Evolutionary conservation across 2,113 vertebrate species (phyloP).

Genomic region (Hippocampus comes): DNA sequence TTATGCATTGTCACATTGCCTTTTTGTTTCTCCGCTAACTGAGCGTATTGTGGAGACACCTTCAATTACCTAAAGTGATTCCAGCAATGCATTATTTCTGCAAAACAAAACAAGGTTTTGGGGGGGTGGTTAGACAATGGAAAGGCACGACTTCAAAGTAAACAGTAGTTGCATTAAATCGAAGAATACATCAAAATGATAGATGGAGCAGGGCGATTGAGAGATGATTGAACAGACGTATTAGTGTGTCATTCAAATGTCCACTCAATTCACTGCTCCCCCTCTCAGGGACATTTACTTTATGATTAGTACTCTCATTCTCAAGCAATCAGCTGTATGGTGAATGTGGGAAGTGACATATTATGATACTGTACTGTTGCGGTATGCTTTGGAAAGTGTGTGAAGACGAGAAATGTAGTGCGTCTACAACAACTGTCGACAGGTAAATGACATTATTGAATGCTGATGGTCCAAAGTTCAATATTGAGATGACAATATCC

Average conservation of each 20-base stretch:
- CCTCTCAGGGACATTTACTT: slow-evolving; percentile 33
- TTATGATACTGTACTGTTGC: neutral
- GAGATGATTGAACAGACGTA: slow-evolving; percentile 27
- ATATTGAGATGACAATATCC: too few species aligned
- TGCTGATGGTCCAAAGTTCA: too few species aligned
- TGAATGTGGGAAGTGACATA: neutral
- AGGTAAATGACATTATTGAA: too few species aligned
- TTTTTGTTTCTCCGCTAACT: slow-evolving; percentile 1
- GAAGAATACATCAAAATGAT: too few species aligned
- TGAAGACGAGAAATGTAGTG: too few species aligned
- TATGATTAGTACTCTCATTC: slow-evolving; percentile 51
- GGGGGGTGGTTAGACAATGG: neutral
- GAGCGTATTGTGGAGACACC: slow-evolving; percentile 7
- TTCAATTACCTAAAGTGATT: slow-evolving; percentile 20
- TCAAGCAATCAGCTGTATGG: neutral
- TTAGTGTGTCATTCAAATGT: slow-evolving; percentile 51
- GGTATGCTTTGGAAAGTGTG: too few species aligned
- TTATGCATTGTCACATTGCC: slow-evolving; percentile 18
- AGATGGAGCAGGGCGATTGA: slow-evolving; percentile 23
- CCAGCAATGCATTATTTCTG: slow-evolving; percentile 10
- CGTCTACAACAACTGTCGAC: too few species aligned
- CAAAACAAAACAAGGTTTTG: slow-evolving; percentile 10
- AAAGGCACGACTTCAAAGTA: slow-evolving; percentile 15
- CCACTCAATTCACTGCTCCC: slow-evolving; percentile 25
- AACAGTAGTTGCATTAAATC: slow-evolving; percentile 16